Evolutionary conservation across 2,113 vertebrate genomes (phyloP).

Genomic region (Sander vitreus): DNA sequence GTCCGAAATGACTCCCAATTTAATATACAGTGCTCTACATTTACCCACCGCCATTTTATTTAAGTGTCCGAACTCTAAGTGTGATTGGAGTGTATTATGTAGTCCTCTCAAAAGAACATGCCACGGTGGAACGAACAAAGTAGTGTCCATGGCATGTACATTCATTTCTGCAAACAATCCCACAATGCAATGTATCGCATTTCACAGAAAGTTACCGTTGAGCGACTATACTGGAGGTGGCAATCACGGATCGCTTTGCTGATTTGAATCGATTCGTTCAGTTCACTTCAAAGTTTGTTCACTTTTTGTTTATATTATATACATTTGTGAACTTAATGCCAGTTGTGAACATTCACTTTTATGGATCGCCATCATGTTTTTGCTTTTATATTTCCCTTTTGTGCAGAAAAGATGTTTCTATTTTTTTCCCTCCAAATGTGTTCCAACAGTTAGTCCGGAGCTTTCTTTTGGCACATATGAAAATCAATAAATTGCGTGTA

Average conservation of each 20-base stretch:
- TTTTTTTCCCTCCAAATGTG: neutral
- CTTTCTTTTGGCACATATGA: constrained; percentile 2
- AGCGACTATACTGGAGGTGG: neutral
- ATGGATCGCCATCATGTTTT: neutral
- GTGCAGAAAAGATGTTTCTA: neutral
- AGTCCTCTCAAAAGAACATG: neutral
- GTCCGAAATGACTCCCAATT: neutral
- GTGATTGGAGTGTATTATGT: neutral
- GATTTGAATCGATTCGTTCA: neutral
- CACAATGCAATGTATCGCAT: neutral
- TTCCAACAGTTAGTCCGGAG: neutral
- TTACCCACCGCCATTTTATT: neutral
- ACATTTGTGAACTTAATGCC: constrained; percentile 10
- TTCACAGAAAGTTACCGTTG: neutral
- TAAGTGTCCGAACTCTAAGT: neutral
- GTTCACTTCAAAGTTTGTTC: neutral
- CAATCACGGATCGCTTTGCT: neutral
- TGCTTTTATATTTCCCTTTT: constrained; percentile 63
- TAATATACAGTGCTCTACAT: neutral
- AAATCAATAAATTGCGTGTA: neutral
- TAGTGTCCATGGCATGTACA: neutral
- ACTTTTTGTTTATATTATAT: neutral
- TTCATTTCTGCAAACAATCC: neutral
- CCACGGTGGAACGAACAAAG: neutral
- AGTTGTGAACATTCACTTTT: constrained; percentile 35